A percentile compares a stretch with the other conserved stretches of the same genome.
Evolutionary conservation across 2,797 vertebrate species (phyloP).

Genomic region (Micropoecilia bifurca): DNA sequence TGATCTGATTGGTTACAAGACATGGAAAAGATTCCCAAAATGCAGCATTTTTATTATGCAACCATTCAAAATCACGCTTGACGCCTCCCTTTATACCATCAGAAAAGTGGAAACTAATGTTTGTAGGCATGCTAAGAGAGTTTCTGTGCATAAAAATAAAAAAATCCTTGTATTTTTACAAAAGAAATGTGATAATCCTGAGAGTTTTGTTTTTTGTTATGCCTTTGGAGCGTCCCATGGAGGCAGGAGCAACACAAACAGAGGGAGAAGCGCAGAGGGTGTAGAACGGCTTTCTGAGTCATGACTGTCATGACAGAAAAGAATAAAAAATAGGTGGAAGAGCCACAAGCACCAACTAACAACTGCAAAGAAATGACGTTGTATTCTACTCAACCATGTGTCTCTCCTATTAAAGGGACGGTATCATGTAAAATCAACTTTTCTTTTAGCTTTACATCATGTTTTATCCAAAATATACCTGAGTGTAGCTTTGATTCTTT

Average conservation of each 20-base stretch:
- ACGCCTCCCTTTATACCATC: not conserved
- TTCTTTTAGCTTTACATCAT: not conserved
- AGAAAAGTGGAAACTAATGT: not conserved
- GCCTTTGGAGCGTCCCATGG: constrained; percentile 4
- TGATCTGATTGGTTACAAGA: constrained; percentile 1
- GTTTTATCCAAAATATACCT: too few relatives aligned
- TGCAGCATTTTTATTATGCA: not conserved
- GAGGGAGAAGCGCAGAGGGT: constrained; percentile 1
- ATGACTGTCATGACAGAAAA: constrained; percentile 3
- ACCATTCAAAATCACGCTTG: not conserved
- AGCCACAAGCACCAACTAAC: constrained; percentile 2
- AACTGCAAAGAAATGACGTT: not conserved
- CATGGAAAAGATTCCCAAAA: constrained; percentile 6
- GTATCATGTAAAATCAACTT: not conserved
- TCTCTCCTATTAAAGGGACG: too few relatives aligned
- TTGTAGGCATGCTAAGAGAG: constrained; percentile 10
- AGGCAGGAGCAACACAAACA: constrained; percentile 3
- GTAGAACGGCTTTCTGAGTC: constrained; percentile 31
- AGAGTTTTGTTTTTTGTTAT: constrained; percentile 3
- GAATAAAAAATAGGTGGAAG: not conserved
- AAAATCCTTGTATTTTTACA: constrained; percentile 8
- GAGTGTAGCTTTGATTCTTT: too few relatives aligned
- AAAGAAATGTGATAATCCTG: constrained; percentile 13
- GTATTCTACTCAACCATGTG: too few relatives aligned
- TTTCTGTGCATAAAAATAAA: constrained; percentile 20